A percentile compares a stretch with the other conserved stretches of the same genome.
phyloP scores from a whole-genome alignment of 2,888 invertebrate species.

The Epinotia nisella region DNA sequence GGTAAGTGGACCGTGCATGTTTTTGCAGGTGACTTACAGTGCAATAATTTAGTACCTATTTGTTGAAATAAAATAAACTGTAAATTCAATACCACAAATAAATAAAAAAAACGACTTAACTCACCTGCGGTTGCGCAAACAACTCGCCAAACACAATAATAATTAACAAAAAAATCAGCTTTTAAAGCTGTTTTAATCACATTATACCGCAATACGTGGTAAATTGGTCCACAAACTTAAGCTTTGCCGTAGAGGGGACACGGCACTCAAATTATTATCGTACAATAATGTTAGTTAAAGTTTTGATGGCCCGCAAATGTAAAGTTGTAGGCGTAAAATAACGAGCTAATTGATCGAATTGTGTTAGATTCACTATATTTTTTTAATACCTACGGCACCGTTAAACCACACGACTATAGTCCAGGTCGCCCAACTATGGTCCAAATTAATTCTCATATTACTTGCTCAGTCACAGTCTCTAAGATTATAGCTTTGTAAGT shows the following conservation, averaged over 20 bases:
- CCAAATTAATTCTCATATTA: too few relatives aligned
- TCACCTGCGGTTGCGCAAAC: constrained; percentile 9
- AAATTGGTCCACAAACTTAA: constrained; percentile 10
- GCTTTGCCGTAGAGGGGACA: not conserved
- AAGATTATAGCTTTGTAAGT: too few relatives aligned
- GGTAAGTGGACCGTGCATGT: too few relatives aligned
- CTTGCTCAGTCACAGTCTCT: too few relatives aligned
- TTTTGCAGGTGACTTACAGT: too few relatives aligned
- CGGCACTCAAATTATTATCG: not conserved
- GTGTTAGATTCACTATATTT: not conserved
- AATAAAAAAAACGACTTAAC: not conserved
- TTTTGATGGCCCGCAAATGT: constrained; percentile 1
- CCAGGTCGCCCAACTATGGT: too few relatives aligned
- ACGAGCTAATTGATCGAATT: not conserved
- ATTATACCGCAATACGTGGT: constrained; percentile 5
- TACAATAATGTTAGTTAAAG: constrained; percentile 14
- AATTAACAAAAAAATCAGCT: not conserved
- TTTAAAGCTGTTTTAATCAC: constrained; percentile 19
- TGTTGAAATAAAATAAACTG: too few relatives aligned
- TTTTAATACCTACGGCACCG: too few relatives aligned
- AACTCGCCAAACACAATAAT: constrained; percentile 4
- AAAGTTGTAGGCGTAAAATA: not conserved
- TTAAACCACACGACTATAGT: too few relatives aligned
- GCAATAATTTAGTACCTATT: too few relatives aligned
- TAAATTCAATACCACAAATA: too few relatives aligned